phyloP scores from a whole-genome alignment of 2,888 invertebrate species.

The Lasioglossum oenotherae region DNA sequence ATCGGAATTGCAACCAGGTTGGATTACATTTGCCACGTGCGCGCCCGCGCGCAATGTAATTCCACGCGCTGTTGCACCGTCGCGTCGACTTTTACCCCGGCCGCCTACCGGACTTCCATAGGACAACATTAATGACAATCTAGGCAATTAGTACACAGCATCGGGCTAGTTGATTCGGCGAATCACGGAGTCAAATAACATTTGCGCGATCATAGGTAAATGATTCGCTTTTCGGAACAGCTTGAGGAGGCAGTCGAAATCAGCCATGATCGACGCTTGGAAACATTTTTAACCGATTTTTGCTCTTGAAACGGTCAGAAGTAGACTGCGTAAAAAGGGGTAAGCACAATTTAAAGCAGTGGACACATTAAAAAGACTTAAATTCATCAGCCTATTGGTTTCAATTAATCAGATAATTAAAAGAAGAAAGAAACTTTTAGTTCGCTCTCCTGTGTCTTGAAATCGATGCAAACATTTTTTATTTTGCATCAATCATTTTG shows the following conservation, averaged over 20 bases:
- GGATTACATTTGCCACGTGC: conserved; percentile 42
- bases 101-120: neutral
- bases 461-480: too few relatives aligned
- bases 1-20: conserved; percentile 52
- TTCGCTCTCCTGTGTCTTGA: too few relatives aligned
- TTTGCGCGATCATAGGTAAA: neutral
- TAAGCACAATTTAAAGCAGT: too few relatives aligned
- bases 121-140: neutral
- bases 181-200: neutral
- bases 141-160: neutral
- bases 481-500: too few relatives aligned
- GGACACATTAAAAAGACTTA: too few relatives aligned
- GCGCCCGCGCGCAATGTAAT: conserved; percentile 18
- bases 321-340: too few relatives aligned
- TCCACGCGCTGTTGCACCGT: conserved; percentile 8
- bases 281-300: neutral
- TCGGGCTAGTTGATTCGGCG: neutral
- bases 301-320: too few relatives aligned
- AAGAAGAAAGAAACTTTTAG: too few relatives aligned
- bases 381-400: too few relatives aligned
- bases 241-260: neutral
- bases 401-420: too few relatives aligned
- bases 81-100: conserved; percentile 9
- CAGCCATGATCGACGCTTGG: neutral
- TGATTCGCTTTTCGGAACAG: neutral